phyloP scores from a whole-genome alignment of 2,797 vertebrate genomes.

The Zalophus californianus region DNA sequence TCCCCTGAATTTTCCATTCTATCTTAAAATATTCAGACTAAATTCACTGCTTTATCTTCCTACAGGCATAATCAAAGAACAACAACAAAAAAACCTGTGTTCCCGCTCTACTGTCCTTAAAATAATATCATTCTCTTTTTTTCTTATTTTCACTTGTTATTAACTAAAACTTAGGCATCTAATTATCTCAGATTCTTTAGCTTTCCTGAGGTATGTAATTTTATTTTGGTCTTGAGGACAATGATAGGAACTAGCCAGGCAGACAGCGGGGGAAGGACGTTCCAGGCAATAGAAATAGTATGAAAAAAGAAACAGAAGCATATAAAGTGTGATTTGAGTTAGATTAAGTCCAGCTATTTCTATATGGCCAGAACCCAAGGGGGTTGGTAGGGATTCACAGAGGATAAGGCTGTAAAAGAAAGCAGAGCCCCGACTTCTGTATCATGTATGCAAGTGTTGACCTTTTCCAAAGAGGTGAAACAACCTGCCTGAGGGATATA shows the following conservation, averaged over 20 bases:
- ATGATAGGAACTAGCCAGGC: not conserved
- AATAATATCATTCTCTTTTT: not conserved
- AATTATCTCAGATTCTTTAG: not conserved
- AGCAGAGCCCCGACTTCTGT: not conserved
- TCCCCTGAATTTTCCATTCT: not conserved
- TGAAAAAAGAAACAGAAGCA: not conserved
- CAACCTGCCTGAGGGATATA: not conserved
- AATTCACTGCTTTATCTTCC: not conserved
- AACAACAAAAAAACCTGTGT: not conserved
- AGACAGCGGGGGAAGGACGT: not conserved
- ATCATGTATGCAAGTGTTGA: not conserved
- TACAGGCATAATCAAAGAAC: not conserved
- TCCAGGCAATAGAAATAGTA: not conserved
- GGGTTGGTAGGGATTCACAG: not conserved
- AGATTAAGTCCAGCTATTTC: not conserved
- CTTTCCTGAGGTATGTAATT: not conserved
- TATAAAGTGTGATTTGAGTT: not conserved
- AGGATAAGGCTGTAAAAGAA: not conserved
- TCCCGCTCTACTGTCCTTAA: not conserved
- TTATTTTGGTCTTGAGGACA: conserved; percentile 37
- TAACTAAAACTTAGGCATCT: not conserved
- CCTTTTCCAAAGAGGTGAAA: not conserved
- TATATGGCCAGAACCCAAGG: not conserved
- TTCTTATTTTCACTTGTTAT: not conserved
- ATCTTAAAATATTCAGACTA: not conserved